Base-by-base conservation (phyloP, 1,140 invertebrate species). In the Philopotamus ludificatus region DNA sequence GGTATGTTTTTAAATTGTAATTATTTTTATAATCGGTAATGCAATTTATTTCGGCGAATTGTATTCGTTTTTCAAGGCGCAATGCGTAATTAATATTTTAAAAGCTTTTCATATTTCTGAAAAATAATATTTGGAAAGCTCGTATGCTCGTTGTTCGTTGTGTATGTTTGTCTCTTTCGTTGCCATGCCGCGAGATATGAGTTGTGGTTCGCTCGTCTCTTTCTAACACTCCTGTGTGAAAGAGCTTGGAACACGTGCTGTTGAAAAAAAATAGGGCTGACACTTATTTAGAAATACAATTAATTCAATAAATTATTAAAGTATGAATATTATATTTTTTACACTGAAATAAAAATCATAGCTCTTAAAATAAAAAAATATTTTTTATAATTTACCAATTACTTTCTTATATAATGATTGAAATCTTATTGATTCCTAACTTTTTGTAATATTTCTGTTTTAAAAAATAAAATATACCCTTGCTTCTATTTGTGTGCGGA, bases 91-190 rank as follows among this genome's bases (percentile, higher is more conserved):
- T n/a, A 60, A 60, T 60, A 60, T 42, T 60, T 60, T 60, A 60
- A 60, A 60, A 60, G 57, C 57, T 60, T 60, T 42, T 60, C 34
- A 34, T 34, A 16, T n/a, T n/a, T n/a, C 22, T n/a, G 42, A 39
- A 60, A 60, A 57, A 57, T 41, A 57, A 28, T 57, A 57, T 57
- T 57, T 39, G 39, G 23, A n/a, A n/a, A n/a, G n/a, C n/a, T n/a
- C n/a, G n/a, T n/a, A n/a, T n/a, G n/a, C n/a, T n/a, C n/a, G n/a
- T n/a, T n/a, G n/a, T n/a, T n/a, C n/a, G n/a, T n/a, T n/a, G n/a
- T 45, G 28, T 47, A 42, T 60, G 47, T 60, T 47, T 41, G 42
- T 60, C 57, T 60, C 57, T 60, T 34, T 60, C 26, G 23, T 47
- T 60, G 22, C 16, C 34, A 44, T 42, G 42, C 20, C 8, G 23